Evolutionary conservation across 2,113 vertebrate species (phyloP).

Genomic region (Asarcornis scutulata): DNA sequence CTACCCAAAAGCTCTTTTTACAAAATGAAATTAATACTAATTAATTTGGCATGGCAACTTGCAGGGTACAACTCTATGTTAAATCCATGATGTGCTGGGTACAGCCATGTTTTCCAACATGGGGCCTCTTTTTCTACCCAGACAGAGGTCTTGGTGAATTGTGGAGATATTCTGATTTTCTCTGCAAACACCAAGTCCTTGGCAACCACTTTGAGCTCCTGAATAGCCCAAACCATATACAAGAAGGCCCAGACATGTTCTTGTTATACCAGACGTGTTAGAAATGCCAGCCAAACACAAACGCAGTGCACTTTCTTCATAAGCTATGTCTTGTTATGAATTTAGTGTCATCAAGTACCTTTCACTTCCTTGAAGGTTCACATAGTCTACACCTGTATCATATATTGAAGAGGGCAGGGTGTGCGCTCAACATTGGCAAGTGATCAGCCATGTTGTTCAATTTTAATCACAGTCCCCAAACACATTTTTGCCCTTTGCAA

Average conservation of each 20-base stretch:
- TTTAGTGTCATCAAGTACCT: neutral
- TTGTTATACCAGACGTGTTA: neutral
- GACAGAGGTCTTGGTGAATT: neutral
- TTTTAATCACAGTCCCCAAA: neutral
- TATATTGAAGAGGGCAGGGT: neutral
- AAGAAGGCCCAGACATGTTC: neutral
- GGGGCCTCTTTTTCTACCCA: neutral
- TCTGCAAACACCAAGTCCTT: neutral
- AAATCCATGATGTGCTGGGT: neutral
- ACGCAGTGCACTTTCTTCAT: accelerated
- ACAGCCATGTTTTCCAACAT: neutral
- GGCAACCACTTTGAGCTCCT: neutral
- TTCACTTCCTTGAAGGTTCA: neutral
- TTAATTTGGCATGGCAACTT: neutral
- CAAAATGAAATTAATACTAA: neutral
- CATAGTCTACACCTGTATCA: neutral
- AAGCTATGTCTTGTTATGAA: neutral
- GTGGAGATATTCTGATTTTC: neutral
- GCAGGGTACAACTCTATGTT: neutral
- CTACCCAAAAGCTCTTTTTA: neutral
- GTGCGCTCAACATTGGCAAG: neutral
- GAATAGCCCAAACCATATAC: neutral
- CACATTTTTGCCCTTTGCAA: neutral
- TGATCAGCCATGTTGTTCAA: too few species aligned
- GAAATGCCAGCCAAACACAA: neutral